Evolutionary conservation across 2,113 vertebrate species (phyloP), one percentile per base, ranked within the genome.

Genomic region (Pollimyrus isidori): DNA sequence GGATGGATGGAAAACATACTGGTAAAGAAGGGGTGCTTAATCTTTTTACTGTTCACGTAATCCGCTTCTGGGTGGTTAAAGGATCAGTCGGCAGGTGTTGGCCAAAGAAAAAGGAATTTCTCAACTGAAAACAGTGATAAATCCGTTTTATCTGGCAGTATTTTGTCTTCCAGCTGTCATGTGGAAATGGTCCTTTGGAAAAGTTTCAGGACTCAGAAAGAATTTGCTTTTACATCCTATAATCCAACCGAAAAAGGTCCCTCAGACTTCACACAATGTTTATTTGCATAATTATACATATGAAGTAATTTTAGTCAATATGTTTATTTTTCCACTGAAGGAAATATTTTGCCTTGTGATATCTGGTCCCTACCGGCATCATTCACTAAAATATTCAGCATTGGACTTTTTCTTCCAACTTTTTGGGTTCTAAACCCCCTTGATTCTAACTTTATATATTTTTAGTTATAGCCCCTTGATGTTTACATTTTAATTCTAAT

Each of bases 111-210:
- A 53, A 50, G 49, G 39, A 73, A 65, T 88, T 46, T 85, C 76
- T 85, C n/a, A n/a, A 23, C 48, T 17, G 5, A 88, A 84, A 73
- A 86, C 73, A 46, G 56, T 42, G 87, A 88, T 90, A 69, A 85
- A 88, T 73, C 30, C 52, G 1, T 88, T 15, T 84, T 83, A 30
- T 62, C 39, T 39, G 50, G 52, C 80, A 84, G 39, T 52, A 89
- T 21, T 48, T 53, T 58, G 35, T 26, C 73, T 23, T 89, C 73
- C 76, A 89, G 35, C 30, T 85, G 42, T 58, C 42, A 19, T 42
- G 35, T 53, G 83, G 21, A 35, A 46, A 84, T 30, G 26, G 73
- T 42, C 39, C 13, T 48, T 89, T 82, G 82, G 52, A 86, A 84
- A 89, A 85, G 42, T 62, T 42, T 17, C 17, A 39, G 87, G 87